These are phyloP conservation scores for Falcaria lacertinaria DNA, from an alignment of 2,888 invertebrate genomes.

Conservation along the genomic window DNA sequence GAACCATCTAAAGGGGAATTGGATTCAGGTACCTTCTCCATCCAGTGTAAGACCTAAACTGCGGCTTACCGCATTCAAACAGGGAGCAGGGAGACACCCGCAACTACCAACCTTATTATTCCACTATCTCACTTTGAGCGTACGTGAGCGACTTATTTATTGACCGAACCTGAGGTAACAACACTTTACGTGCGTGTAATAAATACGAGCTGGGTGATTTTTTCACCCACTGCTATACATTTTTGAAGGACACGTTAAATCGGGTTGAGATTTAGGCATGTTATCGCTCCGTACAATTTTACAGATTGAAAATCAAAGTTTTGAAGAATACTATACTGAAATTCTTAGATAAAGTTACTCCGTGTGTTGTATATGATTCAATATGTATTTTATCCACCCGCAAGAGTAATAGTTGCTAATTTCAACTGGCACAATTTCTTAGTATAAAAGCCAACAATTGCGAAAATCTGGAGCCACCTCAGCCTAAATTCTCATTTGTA, in stretches of 20 bases:
- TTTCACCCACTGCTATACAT: constrained; percentile 29
- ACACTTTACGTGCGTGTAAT: constrained; percentile 35
- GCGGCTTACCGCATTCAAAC: constrained; percentile 46
- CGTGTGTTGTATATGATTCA: too few species aligned
- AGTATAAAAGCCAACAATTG: constrained; percentile 12
- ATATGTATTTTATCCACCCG: background rate
- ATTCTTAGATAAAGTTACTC: too few species aligned
- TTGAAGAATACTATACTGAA: too few species aligned
- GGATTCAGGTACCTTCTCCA: constrained; percentile 37
- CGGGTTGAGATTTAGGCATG: background rate
- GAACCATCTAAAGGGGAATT: constrained; percentile 34
- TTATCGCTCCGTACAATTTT: constrained; percentile 4
- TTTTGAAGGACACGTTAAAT: constrained; percentile 14
- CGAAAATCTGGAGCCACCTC: constrained; percentile 22
- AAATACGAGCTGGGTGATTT: constrained; percentile 36
- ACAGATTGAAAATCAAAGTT: too few species aligned
- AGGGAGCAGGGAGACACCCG: constrained; percentile 41
- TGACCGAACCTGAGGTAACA: constrained; percentile 42
- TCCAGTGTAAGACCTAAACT: constrained; percentile 39
- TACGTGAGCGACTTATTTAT: constrained; percentile 56
- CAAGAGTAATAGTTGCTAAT: background rate
- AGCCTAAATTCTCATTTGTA: constrained; percentile 25
- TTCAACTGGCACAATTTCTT: constrained; percentile 12
- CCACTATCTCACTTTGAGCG: constrained; percentile 44
- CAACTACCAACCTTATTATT: constrained; percentile 53